Percentiles rank a stretch among this genome's conserved stretches.
Evolutionary conservation across 1,140 invertebrate species (phyloP).

Genomic region (Marisa cornuarietis): DNA sequence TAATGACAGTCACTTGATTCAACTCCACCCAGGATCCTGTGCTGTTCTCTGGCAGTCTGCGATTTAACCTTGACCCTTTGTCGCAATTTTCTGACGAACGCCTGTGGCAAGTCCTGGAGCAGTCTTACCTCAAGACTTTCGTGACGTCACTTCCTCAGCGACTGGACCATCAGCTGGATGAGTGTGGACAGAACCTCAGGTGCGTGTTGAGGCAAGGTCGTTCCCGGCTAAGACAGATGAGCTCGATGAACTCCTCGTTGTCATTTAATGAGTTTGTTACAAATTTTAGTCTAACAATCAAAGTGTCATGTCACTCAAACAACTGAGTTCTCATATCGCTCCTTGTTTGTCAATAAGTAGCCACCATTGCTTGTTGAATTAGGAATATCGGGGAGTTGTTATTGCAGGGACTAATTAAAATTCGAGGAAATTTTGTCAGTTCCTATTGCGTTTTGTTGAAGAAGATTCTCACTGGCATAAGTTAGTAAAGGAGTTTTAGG

Average conservation of each 20-base stretch:
- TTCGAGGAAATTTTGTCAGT: too few species aligned
- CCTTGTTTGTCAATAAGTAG: too few species aligned
- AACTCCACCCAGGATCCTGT: slow-evolving; percentile 72
- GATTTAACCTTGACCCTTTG: slow-evolving; percentile 89
- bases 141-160: slow-evolving; percentile 51
- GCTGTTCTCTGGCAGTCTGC: slow-evolving; percentile 82
- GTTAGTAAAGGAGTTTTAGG: too few species aligned
- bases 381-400: too few species aligned
- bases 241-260: too few species aligned
- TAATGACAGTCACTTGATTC: too few species aligned
- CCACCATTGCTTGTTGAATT: too few species aligned
- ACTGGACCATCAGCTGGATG: slow-evolving; percentile 60
- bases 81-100: slow-evolving; percentile 75
- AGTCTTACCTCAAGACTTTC: slow-evolving; percentile 69
- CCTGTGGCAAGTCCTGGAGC: slow-evolving; percentile 79
- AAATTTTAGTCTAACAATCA: not conserved
- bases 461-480: too few species aligned
- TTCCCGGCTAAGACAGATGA: too few species aligned
- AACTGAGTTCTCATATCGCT: not conserved
- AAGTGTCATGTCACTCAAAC: not conserved
- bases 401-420: too few species aligned
- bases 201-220: slow-evolving; percentile 22
- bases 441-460: too few species aligned
- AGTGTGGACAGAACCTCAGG: slow-evolving; percentile 68
- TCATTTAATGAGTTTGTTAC: not conserved